Evolutionary conservation across 92 coral and sea anemone genomes (phyloP), one percentile per base, ranked within the genome.

Genomic region (Virgularia gustaviana): DNA sequence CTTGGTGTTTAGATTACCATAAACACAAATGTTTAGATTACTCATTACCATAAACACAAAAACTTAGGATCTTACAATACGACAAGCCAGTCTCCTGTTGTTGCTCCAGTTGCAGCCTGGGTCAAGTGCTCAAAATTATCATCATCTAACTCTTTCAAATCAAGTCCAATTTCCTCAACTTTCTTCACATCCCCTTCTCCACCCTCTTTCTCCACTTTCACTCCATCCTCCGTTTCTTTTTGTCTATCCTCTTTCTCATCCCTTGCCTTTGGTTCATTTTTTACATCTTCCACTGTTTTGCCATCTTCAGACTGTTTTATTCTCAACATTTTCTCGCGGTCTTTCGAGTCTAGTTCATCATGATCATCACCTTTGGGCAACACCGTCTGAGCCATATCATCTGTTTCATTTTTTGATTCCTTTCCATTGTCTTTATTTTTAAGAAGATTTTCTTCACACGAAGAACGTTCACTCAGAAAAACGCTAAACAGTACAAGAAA

Each of bases 61-160:
- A 20, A 20, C 0, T n/a, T 43, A 43, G 20, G 9, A 13, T 72
- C 98, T 92, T 78, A 92, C 98, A 92, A 92, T 32, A 88, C 85
- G 49, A 92, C 77, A 29, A 92, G 87, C 98, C 98, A 92, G 44
- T 89, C 98, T 41, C 98, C 98, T 12, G 98, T 92, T 0, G 98
- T 92, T 27, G 98, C 89, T 38, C 98, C 98, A 34, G 92, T 88
- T 6, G 98, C 76, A 38, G 98, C 98, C 82, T 92, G 98, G 0
- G 98, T 92, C 30, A 89, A 77, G 73, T 89, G 98, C 72, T 92
- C 98, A 85, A 92, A 92, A 25, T 78, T 72, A 49, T 64, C 73
- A 72, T 92, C 98, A 57, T 84, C 78, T 15, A 92, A 88, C 18
- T 64, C 72, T 74, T 81, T 75, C 53, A 92, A 58, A 22, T 83